A percentile compares a stretch with the other conserved stretches of the same genome.
These are phyloP conservation scores for Pollachius pollachius DNA, from an alignment of 2,113 vertebrate species.

Conservation along the genomic window DNA sequence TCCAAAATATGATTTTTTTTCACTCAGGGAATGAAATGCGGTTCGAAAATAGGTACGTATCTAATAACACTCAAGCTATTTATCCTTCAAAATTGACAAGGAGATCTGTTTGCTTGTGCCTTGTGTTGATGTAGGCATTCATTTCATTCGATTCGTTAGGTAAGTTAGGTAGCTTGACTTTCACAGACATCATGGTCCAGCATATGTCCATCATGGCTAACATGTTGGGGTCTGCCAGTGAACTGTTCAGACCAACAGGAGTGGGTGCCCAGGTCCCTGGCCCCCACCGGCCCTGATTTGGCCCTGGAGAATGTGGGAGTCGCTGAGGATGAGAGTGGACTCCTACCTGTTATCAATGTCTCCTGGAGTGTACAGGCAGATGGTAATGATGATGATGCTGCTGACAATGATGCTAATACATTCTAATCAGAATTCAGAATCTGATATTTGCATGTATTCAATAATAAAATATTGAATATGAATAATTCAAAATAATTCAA, in stretches of 20 bases:
- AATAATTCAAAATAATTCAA: not conserved
- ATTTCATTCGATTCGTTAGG: too few relatives aligned
- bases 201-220: too few relatives aligned
- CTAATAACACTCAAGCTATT: too few relatives aligned
- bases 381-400: conserved; percentile 37
- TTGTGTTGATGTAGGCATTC: not conserved
- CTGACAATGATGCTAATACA: not conserved
- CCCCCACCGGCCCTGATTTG: conserved; percentile 31
- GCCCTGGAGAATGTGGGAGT: not conserved
- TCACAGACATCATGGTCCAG: too few relatives aligned
- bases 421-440: too few relatives aligned
- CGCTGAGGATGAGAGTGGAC: conserved; percentile 19
- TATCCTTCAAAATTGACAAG: too few relatives aligned
- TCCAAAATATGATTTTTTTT: not conserved
- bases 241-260: conserved; percentile 46
- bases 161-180: too few relatives aligned
- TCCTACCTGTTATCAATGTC: conserved; percentile 49
- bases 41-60: conserved; percentile 55
- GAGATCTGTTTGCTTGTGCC: too few relatives aligned
- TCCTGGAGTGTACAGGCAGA: conserved; percentile 40
- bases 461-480: too few relatives aligned
- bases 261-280: fast-evolving
- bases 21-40: conserved; percentile 42
- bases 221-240: conserved; percentile 33
- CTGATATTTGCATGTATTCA: too few relatives aligned